Evolutionary conservation across 2,888 invertebrate genomes (phyloP).

Genomic region (Herminia tarsipennalis): DNA sequence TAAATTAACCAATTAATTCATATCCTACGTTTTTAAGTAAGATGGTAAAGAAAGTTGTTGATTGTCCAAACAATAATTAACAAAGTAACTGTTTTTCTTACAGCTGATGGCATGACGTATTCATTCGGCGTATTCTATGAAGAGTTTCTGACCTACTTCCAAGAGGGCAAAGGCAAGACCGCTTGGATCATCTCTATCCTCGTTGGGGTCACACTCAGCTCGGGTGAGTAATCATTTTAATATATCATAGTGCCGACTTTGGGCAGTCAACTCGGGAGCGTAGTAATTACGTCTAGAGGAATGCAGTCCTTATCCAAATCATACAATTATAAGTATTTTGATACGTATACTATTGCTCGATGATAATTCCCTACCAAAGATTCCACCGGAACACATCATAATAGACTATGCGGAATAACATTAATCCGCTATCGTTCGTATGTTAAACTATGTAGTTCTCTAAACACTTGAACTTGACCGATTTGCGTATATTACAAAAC

Average conservation of each 20-base stretch:
- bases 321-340: too few relatives aligned
- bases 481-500: too few relatives aligned
- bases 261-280: constrained; percentile 12
- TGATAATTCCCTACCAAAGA: too few relatives aligned
- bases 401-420: too few relatives aligned
- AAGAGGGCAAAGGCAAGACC: constrained; percentile 93
- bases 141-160: constrained; percentile 93
- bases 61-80: constrained; percentile 22
- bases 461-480: too few relatives aligned
- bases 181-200: constrained; percentile 98
- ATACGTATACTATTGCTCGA: too few relatives aligned
- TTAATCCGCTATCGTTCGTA: too few relatives aligned
- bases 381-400: too few relatives aligned
- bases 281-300: constrained; percentile 7
- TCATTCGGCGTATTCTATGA: constrained; percentile 97
- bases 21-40: too few relatives aligned
- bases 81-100: constrained; percentile 59
- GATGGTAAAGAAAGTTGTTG: not conserved
- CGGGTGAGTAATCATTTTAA: constrained; percentile 91
- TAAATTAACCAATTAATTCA: too few relatives aligned
- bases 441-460: too few relatives aligned
- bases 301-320: too few relatives aligned
- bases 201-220: constrained; percentile 97
- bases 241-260: constrained; percentile 11
- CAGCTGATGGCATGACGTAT: constrained; percentile 99